Base-by-base conservation (phyloP, 2,888 invertebrate species). In the Trimorus sp. region DNA sequence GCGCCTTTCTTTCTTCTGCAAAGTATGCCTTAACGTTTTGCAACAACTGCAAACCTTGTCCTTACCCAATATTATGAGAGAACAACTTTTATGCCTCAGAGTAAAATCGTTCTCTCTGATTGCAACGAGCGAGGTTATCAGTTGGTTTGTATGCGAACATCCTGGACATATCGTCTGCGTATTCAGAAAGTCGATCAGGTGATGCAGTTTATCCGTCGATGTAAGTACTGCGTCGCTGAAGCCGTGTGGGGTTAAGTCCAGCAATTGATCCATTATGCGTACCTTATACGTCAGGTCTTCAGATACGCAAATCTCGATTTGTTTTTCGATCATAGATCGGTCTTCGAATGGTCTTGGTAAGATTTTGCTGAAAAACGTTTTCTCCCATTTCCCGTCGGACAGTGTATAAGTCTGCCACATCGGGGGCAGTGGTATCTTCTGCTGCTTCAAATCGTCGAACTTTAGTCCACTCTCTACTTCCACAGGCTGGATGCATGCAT, bases 351-450 rank as follows among this genome's bases (percentile, higher is more conserved):
- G 1, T 56, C 48, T 73, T 15, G 63, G 54, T 0, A 63, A 54
- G 12, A 63, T 7, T 56, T 73, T 73, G n/a, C 45, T 40, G 11
- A 12, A 73, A 56, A 73, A 73, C 6, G 63, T 2, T 56, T 63
- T 73, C 1, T 54, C 63, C 15, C 1, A n/a, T 14, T 42, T 48
- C 0, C 38, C 54, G 16, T 73, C 63, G 0, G 54, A 48, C 14
- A 59, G 16, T 15, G 14, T 63, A n/a, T 51, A 73, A 2, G 0
- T 38, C 5, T 73, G 73, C 63, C 73, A 73, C 4, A 37, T 3
- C 37, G 54, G 48, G 0, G 73, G 73, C 48, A 73, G 15, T 37
- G 36, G 45, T 6, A 66, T n/a, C n/a, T 42, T 66, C 6, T n/a
- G n/a, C n/a, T n/a, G n/a, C n/a, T 66, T 53, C 8, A 66, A 42